Percentiles rank a stretch among this genome's conserved stretches.
Evolutionary conservation across 2,797 vertebrate species (phyloP).

Genomic region (Pteronotus mesoamericanus): DNA sequence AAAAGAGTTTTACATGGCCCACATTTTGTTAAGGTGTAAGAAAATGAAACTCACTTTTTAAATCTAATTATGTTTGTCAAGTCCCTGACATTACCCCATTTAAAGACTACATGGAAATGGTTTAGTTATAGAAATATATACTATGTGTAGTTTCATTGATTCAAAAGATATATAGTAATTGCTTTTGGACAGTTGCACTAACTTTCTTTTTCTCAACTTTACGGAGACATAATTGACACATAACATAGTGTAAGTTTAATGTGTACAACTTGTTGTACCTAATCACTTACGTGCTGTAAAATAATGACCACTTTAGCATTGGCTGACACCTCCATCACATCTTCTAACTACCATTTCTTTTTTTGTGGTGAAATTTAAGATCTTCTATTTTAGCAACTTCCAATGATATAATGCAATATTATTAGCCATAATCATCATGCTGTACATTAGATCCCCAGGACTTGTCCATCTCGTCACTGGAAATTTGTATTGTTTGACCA

Average conservation of each 20-base stretch:
- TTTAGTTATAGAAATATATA: background rate
- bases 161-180: background rate
- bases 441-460: background rate
- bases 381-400: background rate
- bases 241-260: background rate
- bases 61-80: background rate
- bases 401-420: background rate
- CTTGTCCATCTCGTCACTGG: background rate
- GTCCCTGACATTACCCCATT: background rate
- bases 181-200: background rate
- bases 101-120: background rate
- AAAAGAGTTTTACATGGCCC: background rate
- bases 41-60: background rate
- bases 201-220: background rate
- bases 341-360: background rate
- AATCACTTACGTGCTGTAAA: background rate
- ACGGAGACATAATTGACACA: background rate
- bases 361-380: background rate
- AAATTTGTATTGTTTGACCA: background rate
- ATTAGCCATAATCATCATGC: background rate
- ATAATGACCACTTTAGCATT: background rate
- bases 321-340: background rate
- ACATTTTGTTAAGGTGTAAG: background rate
- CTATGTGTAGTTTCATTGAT: background rate
- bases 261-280: background rate